Evolutionary conservation across 1,140 invertebrate genomes (phyloP).

Genomic region (Penaeus vannamei): DNA sequence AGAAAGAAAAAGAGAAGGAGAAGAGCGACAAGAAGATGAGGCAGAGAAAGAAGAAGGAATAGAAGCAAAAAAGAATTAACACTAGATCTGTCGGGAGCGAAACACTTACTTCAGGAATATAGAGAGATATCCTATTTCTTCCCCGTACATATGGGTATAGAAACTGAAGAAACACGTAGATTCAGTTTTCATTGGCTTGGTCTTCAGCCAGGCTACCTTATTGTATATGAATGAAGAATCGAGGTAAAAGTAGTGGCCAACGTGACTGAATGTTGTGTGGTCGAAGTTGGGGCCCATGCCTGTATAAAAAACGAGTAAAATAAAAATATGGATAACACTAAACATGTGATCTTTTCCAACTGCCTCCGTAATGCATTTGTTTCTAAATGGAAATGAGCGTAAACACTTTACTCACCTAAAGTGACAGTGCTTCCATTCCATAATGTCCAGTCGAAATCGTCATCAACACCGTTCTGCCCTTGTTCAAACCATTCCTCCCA

Average conservation of each 20-base stretch:
- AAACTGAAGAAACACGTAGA: slow-evolving; percentile 41
- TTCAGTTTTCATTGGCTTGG: slow-evolving; percentile 28
- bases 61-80: background rate
- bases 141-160: slow-evolving; percentile 50
- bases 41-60: background rate
- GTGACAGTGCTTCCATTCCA: slow-evolving; percentile 29
- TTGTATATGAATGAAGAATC: slow-evolving; percentile 1
- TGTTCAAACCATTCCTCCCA: slow-evolving; percentile 49
- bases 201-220: slow-evolving; percentile 36
- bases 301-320: background rate
- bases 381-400: background rate
- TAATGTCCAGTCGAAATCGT: slow-evolving; percentile 57
- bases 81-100: background rate
- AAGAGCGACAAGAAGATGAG: background rate
- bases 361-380: background rate
- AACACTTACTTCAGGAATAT: slow-evolving; percentile 33
- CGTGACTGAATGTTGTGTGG: slow-evolving; percentile 44
- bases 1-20: background rate
- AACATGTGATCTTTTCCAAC: too few species aligned
- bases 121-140: background rate
- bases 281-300: slow-evolving; percentile 58
- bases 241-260: slow-evolving; percentile 50
- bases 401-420: slow-evolving; percentile 23
- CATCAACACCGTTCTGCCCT: slow-evolving; percentile 38
- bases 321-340: too few species aligned